Percentiles rank a stretch among this genome's conserved stretches.
Conservation (phyloP, 2,888 invertebrate genomes). For the Lacanobia oleracea region DNA sequence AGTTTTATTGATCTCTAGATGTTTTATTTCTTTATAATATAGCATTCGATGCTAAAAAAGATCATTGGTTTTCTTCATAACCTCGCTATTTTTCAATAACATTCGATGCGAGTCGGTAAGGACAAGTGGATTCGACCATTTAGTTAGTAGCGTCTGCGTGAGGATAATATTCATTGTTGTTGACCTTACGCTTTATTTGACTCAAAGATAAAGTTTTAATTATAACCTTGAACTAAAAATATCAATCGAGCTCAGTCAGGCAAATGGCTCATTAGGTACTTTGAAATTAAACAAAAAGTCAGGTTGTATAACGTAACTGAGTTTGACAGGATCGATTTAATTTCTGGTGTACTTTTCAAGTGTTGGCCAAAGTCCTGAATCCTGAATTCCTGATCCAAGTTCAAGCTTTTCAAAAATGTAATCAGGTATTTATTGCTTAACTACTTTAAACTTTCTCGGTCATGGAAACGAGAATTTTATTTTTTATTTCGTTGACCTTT, state of each 20-base stretch:
- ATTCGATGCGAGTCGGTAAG: conserved; percentile 22
- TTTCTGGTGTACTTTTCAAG: neutral
- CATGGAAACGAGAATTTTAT: neutral
- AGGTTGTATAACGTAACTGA: neutral
- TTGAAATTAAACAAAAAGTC: conserved; percentile 35
- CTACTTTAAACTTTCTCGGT: neutral
- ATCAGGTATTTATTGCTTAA: neutral
- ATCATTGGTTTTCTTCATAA: conserved; percentile 8
- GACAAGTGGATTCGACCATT: conserved; percentile 34
- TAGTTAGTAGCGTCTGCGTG: conserved; percentile 23
- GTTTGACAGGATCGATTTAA: neutral
- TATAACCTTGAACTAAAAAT: conserved; percentile 57
- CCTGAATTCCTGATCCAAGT: too few relatives aligned
- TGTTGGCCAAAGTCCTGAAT: neutral
- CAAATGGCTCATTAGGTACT: conserved; percentile 47
- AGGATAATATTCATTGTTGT: conserved; percentile 40
- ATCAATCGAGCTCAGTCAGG: conserved; percentile 52
- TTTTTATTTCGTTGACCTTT: conserved; percentile 25
- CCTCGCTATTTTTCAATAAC: conserved; percentile 16
- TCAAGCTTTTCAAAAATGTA: neutral
- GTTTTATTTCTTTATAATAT: conserved; percentile 3
- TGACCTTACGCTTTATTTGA: conserved; percentile 47
- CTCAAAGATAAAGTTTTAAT: conserved; percentile 41
- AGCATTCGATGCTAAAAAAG: conserved; percentile 5
- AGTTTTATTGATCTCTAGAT: conserved; percentile 26